These are phyloP conservation scores for Dromococcyx pavoninus DNA, from an alignment of 2,797 vertebrate genomes.

Conservation along the genomic window DNA sequence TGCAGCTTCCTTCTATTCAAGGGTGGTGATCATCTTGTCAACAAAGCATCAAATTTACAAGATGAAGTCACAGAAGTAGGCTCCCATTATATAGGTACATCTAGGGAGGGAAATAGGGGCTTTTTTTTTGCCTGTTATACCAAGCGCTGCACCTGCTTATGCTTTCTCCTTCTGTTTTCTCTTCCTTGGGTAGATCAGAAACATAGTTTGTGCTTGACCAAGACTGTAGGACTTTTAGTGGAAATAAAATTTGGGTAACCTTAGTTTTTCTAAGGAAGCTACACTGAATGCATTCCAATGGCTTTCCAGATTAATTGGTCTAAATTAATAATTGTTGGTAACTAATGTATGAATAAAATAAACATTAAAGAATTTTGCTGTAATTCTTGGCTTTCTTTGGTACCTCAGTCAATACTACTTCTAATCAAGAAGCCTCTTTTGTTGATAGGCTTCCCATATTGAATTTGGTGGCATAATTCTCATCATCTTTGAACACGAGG, in stretches of 20 bases:
- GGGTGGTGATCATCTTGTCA: conserved; percentile 60
- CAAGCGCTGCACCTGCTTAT: not conserved
- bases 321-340: not conserved
- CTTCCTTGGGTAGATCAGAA: not conserved
- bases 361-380: not conserved
- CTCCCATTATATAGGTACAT: not conserved
- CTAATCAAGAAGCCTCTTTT: not conserved
- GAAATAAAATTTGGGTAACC: not conserved
- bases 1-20: conserved; percentile 70
- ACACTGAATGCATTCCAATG: not conserved
- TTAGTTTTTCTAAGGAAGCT: not conserved
- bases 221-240: not conserved
- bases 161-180: not conserved
- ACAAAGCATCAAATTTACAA: conserved; percentile 16
- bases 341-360: not conserved
- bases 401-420: not conserved
- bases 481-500: not conserved
- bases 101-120: not conserved
- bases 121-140: not conserved
- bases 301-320: not conserved
- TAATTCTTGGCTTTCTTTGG: not conserved
- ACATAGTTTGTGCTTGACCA: not conserved
- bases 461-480: not conserved
- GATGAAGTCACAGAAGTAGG: conserved; percentile 33
- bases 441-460: not conserved